Evolutionary conservation across 1,140 invertebrate species (phyloP).

Genomic region (Macrobrachium rosenbergii): DNA sequence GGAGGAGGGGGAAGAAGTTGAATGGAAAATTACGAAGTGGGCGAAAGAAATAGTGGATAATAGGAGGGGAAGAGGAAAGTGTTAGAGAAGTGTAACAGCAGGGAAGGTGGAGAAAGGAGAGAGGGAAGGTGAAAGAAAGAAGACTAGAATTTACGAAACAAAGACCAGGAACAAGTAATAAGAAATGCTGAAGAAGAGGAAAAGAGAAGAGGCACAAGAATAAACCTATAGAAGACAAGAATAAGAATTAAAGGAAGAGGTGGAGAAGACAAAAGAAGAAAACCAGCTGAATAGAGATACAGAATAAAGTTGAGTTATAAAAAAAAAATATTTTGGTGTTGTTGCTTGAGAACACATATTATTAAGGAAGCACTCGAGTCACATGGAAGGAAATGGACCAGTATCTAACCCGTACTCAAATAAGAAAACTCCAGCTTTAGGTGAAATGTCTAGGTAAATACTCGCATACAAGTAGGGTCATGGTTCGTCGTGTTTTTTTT

Average conservation of each 20-base stretch:
- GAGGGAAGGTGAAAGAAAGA: neutral
- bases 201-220: neutral
- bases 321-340: too few relatives aligned
- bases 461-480: too few relatives aligned
- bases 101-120: neutral
- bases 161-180: neutral
- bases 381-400: too few relatives aligned
- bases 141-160: neutral
- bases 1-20: neutral
- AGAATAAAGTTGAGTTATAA: neutral
- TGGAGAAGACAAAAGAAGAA: neutral
- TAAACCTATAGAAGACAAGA: neutral
- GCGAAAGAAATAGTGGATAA: neutral
- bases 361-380: too few relatives aligned
- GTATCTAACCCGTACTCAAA: too few relatives aligned
- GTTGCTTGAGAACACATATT: too few relatives aligned
- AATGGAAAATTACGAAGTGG: constrained; percentile 2
- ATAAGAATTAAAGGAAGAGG: neutral
- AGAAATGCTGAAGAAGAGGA: neutral
- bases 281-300: neutral
- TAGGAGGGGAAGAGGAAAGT: neutral
- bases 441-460: too few relatives aligned
- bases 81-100: neutral
- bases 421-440: too few relatives aligned
- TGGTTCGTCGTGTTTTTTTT: too few relatives aligned